These are phyloP conservation scores for Griposia aprilina DNA, from an alignment of 2,888 invertebrate species.

Conservation along the genomic window DNA sequence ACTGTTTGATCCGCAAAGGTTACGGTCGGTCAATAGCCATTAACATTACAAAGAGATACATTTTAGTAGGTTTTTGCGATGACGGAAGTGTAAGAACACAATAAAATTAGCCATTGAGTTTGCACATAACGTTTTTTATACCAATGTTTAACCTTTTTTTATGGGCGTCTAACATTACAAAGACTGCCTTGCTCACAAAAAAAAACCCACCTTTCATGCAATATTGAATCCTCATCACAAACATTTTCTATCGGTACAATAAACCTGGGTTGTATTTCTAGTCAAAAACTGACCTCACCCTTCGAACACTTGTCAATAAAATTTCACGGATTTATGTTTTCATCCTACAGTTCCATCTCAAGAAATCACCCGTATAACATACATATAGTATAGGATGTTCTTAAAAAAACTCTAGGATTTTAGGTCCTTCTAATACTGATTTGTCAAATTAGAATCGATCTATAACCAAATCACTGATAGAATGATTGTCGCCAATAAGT, in stretches of 20 bases:
- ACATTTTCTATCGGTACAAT: no score
- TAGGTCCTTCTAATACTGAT: no score
- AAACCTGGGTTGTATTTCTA: no score
- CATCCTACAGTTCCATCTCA: background rate
- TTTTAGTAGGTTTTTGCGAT: slow-evolving; percentile 9
- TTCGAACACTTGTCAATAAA: background rate
- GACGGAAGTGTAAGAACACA: background rate
- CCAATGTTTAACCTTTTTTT: no score
- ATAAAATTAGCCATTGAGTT: background rate
- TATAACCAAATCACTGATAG: background rate
- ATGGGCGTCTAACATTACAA: no score
- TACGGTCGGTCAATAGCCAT: slow-evolving; percentile 36
- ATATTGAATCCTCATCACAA: no score
- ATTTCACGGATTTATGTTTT: background rate
- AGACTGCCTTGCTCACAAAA: no score
- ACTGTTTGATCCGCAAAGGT: slow-evolving; percentile 26
- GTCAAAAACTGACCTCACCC: no score
- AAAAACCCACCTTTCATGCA: no score
- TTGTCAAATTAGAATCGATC: background rate
- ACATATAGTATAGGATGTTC: background rate
- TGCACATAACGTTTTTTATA: background rate
- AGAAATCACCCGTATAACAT: background rate
- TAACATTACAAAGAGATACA: slow-evolving; percentile 24
- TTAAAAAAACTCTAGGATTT: no score
- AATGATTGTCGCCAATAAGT: background rate